Base-by-base conservation (phyloP, 2,888 invertebrate genomes). In the Tuberolachnus salignus region DNA sequence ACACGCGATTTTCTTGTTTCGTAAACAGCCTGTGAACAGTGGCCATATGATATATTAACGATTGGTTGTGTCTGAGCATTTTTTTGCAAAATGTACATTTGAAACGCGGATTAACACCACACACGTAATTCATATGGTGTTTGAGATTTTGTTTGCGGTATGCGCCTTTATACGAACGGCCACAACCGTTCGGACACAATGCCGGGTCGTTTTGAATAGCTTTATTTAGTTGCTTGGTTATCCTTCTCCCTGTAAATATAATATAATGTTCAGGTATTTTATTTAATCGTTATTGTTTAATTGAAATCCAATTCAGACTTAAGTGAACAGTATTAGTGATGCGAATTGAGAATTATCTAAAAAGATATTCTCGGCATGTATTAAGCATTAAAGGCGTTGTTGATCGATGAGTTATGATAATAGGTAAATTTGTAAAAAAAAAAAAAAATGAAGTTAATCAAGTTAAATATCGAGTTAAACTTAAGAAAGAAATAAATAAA, bases 61-160 rank as follows among this genome's bases (percentile, higher is more conserved):
- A 81, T 46, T 16, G n/a, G 49, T 51, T 75, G 11, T 46, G 10
- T 13, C 6, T 66, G 2, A 59, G 34, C 14, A 87, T 88, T 85
- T 89, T 89, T 83, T 88, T 88, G 84, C 90, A 90, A 83, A 89
- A 87, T 51, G 87, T 87, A 82, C 90, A 90, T 82, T 89, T 88
- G 84, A 90, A 89, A 83, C 88, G 88, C 3, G 90, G 90, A 82
- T 88, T 89, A 74, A 87, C 85, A 0, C 89, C 89, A 82, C 89
- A 89, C 83, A 89, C 89, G 83, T 89, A 89, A 80, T 87, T 87
- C 80, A 89, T 86, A 83, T 89, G 89, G 64, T 88, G 88, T 16
- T 87, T 87, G 34, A 88, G 86, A 16, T 88, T 87, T 83, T 89
- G 88, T 21, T 87, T 87, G 44, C 88, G 86, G 13, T 88, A 87